These are phyloP conservation scores for Chrysolina americana DNA, from an alignment of 2,888 invertebrate species.

Conservation along the genomic window DNA sequence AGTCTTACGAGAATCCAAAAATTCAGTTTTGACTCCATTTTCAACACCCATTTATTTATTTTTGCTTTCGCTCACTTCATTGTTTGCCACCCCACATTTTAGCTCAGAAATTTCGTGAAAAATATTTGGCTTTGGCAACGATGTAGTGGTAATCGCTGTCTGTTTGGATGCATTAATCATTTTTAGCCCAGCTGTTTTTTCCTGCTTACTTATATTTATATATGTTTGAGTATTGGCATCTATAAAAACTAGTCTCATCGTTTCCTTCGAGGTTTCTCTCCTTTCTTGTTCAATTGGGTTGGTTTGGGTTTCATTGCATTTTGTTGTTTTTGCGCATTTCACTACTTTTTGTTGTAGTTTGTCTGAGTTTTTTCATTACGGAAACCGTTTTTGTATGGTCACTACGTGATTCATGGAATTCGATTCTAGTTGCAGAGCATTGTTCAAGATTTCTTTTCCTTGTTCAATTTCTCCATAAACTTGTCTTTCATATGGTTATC, in stretches of 20 bases:
- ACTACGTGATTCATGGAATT: conserved; percentile 19
- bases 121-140: conserved; percentile 21
- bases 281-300: no score
- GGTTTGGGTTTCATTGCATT: no score
- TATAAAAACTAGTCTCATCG: no score
- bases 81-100: neutral
- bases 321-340: no score
- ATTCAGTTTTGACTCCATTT: neutral
- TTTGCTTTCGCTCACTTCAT: neutral
- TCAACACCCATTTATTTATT: neutral
- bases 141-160: conserved; percentile 5
- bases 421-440: conserved; percentile 18
- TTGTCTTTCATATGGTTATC: neutral
- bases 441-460: conserved; percentile 13
- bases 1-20: conserved; percentile 6
- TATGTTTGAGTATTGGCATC: no score
- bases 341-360: conserved; percentile 19
- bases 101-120: conserved; percentile 5
- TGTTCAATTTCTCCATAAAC: conserved; percentile 15
- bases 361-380: neutral
- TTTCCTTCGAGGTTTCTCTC: no score
- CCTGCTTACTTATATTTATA: no score
- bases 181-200: neutral
- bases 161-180: neutral
- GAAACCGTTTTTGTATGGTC: conserved; percentile 10